Percentiles rank a stretch among this genome's conserved stretches.
Conservation (phyloP, 2,888 invertebrate species). For the Biston betularia region DNA sequence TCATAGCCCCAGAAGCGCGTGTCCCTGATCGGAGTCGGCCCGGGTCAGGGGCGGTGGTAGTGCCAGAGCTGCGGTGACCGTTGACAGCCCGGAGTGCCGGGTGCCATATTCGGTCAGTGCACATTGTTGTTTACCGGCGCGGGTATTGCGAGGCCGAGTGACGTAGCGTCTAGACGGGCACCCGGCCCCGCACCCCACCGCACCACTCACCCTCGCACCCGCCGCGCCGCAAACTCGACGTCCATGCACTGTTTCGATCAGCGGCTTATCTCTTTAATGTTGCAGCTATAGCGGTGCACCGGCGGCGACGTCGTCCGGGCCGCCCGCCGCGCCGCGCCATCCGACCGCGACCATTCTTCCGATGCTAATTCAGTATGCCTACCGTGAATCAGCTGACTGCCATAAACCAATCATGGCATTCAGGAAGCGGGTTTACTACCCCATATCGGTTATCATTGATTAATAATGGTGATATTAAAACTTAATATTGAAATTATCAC, state of each 20-base stretch:
- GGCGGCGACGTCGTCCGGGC: constrained; percentile 42
- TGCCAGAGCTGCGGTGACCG: constrained; percentile 66
- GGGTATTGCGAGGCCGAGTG: constrained; percentile 87
- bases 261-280: constrained; percentile 83
- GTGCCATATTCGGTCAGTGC: constrained; percentile 86
- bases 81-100: constrained; percentile 66
- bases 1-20: constrained; percentile 2
- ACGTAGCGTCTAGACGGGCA: constrained; percentile 86
- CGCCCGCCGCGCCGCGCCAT: neutral
- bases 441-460: constrained; percentile 13
- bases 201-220: constrained; percentile 43
- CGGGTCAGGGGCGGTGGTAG: constrained; percentile 49
- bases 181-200: constrained; percentile 58
- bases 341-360: constrained; percentile 21
- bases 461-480: constrained; percentile 3
- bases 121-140: constrained; percentile 86
- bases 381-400: constrained; percentile 3
- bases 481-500: neutral
- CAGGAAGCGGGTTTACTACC: constrained; percentile 12
- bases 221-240: constrained; percentile 54
- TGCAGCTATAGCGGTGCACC: constrained; percentile 71
- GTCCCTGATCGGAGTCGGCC: constrained; percentile 38
- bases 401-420: constrained; percentile 10
- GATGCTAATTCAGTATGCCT: constrained; percentile 23
- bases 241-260: constrained; percentile 81